Evolutionary conservation across 2,797 vertebrate species (phyloP).

Genomic region (Eidolon dupreanum): DNA sequence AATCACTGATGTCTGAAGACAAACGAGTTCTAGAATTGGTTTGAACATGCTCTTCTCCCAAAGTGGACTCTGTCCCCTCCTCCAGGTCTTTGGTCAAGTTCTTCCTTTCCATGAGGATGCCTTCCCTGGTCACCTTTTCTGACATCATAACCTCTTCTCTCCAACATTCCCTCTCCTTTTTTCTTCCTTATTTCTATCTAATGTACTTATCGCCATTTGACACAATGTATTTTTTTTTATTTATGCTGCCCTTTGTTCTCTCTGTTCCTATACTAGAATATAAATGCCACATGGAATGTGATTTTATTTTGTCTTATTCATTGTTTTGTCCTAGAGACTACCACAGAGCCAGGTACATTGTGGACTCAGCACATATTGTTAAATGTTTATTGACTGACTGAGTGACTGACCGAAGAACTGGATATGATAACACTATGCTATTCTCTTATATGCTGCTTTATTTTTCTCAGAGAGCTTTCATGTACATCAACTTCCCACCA

Average conservation of each 20-base stretch:
- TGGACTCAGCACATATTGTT: not conserved
- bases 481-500: not conserved
- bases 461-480: not conserved
- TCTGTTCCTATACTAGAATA: not conserved
- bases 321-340: not conserved
- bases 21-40: not conserved
- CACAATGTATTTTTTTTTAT: not conserved
- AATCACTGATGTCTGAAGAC: not conserved
- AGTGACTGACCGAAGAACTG: not conserved
- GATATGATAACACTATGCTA: not conserved
- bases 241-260: not conserved
- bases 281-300: not conserved
- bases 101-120: not conserved
- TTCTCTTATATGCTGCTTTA: not conserved
- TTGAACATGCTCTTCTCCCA: not conserved
- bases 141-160: not conserved
- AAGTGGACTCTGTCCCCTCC: not conserved
- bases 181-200: not conserved
- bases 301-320: conserved; percentile 15
- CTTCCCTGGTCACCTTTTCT: not conserved
- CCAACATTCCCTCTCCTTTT: not conserved
- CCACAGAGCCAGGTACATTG: not conserved
- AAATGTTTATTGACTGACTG: not conserved
- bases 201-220: not conserved
- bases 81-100: not conserved